These are phyloP conservation scores for Dipodomys stephensi DNA, from an alignment of 2,113 vertebrate species.

Conservation along the genomic window DNA sequence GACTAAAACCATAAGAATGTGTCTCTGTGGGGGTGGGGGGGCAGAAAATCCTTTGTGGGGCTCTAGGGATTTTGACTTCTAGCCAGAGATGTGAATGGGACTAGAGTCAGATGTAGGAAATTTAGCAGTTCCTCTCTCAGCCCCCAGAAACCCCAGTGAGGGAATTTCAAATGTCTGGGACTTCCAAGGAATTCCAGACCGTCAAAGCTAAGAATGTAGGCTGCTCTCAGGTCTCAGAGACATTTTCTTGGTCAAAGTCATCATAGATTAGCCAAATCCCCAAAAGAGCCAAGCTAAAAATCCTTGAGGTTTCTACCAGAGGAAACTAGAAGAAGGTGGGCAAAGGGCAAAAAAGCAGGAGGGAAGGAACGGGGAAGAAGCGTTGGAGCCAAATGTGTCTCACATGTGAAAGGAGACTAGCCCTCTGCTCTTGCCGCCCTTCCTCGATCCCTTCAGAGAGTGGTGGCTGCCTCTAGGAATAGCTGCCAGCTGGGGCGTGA, in stretches of 20 bases:
- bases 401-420: neutral
- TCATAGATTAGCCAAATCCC: constrained; percentile 35
- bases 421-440: neutral
- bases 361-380: constrained; percentile 5
- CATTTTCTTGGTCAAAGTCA: constrained; percentile 72
- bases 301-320: constrained; percentile 50
- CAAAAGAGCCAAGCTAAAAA: constrained; percentile 65
- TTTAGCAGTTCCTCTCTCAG: constrained; percentile 64
- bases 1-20: constrained; percentile 32
- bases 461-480: constrained; percentile 9
- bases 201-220: constrained; percentile 64
- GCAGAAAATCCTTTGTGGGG: constrained; percentile 49
- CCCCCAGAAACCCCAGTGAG: constrained; percentile 71
- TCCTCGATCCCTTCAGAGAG: constrained; percentile 19
- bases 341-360: constrained; percentile 35
- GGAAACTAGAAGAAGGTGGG: constrained; percentile 32
- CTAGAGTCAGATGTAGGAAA: constrained; percentile 65
- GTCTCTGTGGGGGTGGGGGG: neutral
- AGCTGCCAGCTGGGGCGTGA: constrained; percentile 7
- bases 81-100: constrained; percentile 7
- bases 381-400: neutral
- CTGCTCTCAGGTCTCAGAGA: constrained; percentile 60
- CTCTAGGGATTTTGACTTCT: constrained; percentile 55
- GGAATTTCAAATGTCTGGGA: constrained; percentile 78
- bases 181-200: constrained; percentile 72